Base-by-base conservation (phyloP, 2,888 invertebrate genomes). In the Melitaea athalia region DNA sequence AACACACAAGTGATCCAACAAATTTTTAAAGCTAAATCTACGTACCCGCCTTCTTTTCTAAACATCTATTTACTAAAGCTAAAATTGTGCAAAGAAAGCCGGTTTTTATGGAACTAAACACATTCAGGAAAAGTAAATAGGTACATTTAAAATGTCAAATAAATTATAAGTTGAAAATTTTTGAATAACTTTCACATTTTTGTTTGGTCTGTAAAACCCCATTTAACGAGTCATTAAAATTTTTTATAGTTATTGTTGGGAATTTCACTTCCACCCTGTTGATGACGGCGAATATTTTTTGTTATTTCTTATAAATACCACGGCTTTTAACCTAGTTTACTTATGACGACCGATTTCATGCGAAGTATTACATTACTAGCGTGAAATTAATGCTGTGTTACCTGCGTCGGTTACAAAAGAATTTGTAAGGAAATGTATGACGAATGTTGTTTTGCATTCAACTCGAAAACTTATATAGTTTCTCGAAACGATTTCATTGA, bases 251-350 rank as follows among this genome's bases (percentile, higher is more conserved):
- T 55, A 33, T 15, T 42, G 42, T 15, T 15, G 3, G 42, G 63
- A 55, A 68, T 33, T 65, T 63, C 63, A 49, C 60, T 47, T 67
- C 64, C 47, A 49, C 45, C 52, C 49, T 49, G 64, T 61, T 42
- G 66, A 60, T 53, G 64, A 52, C 47, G 66, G 57, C 45, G 53
- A 63, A 45, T 17, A 71, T 67, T 82, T 83, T 82, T 78, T 79
- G 74, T 77, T 74, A 75, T 78, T 82, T 81, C 78, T 79, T 76
- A 76, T 76, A 72, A 83, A 79, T 79, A 74, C 72, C 75, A 70
- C 70, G 70, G 69, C 77, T 78, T 79, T 79, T 85, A 86, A 86
- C 87, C 87, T 77, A 86, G 75, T 85, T 86, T 81, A 75, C 66
- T 74, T 79, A 72, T 77, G 68, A 68, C 70, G 78, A 77, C 77